Evolutionary conservation across 2,797 vertebrate species (phyloP).

Genomic region (Channa striata): DNA sequence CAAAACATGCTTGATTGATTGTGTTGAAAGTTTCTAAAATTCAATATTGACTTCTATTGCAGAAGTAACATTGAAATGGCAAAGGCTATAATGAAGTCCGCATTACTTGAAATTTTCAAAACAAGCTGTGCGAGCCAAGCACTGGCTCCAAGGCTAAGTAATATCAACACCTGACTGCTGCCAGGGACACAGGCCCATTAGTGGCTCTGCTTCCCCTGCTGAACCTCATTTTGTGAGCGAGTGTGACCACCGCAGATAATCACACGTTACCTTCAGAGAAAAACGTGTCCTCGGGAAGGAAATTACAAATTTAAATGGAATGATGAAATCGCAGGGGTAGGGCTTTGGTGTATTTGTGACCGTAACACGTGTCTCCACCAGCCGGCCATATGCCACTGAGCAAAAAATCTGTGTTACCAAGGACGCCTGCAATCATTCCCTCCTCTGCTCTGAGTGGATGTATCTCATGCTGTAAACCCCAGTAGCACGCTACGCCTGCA

Average conservation of each 20-base stretch:
- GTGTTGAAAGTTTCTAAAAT: constrained; percentile 35
- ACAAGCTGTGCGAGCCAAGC: constrained; percentile 29
- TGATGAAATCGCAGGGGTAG: constrained; percentile 47
- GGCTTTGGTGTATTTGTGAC: constrained; percentile 49
- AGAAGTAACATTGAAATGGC: constrained; percentile 18
- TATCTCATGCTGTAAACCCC: constrained; percentile 50
- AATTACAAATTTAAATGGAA: constrained; percentile 47
- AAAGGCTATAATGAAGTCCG: constrained; percentile 32
- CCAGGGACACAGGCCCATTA: constrained; percentile 39
- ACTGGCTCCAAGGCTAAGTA: constrained; percentile 33
- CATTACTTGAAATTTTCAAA: constrained; percentile 30
- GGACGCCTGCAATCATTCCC: constrained; percentile 37
- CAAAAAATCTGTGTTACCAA: constrained; percentile 38
- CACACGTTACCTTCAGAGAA: constrained; percentile 35
- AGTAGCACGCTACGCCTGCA: constrained; percentile 38
- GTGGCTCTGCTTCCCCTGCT: constrained; percentile 5
- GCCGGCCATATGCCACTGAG: constrained; percentile 57
- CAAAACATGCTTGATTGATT: constrained; percentile 33
- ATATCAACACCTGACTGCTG: constrained; percentile 41
- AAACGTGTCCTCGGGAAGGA: constrained; percentile 20
- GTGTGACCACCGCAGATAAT: constrained; percentile 44
- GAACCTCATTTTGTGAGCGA: constrained; percentile 34
- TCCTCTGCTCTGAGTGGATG: constrained; percentile 33
- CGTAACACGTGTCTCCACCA: constrained; percentile 56
- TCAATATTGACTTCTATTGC: constrained; percentile 22